Conservation (phyloP, 2,888 invertebrate genomes). For the Tanypteryx hageni region DNA sequence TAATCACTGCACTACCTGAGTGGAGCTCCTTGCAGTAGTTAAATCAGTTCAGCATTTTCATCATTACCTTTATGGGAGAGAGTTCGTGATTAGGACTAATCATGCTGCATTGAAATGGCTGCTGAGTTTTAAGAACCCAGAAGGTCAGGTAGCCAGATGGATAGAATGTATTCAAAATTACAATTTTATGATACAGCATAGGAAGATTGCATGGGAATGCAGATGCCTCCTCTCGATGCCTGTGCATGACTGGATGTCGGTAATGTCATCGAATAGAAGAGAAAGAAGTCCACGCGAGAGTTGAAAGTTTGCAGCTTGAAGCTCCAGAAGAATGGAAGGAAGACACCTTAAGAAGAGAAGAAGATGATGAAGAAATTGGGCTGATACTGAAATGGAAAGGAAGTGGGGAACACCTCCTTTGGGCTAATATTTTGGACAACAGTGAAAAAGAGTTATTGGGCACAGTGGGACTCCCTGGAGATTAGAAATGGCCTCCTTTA, state of each 20-base stretch:
- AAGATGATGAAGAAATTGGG: neutral
- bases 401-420: neutral
- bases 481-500: neutral
- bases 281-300: neutral
- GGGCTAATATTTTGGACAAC: neutral
- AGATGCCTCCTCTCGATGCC: neutral
- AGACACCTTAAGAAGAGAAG: neutral
- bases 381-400: neutral
- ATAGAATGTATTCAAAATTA: slow-evolving; percentile 70
- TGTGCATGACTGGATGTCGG: too few relatives aligned
- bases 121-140: slow-evolving; percentile 71
- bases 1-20: slow-evolving; percentile 70
- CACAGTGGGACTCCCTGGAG: neutral
- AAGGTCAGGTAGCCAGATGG: slow-evolving; percentile 72
- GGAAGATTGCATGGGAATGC: neutral
- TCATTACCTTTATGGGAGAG: slow-evolving; percentile 70
- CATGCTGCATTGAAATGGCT: slow-evolving; percentile 72
- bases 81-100: slow-evolving; percentile 71
- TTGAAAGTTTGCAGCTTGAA: neutral
- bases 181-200: slow-evolving; percentile 67
- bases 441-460: neutral
- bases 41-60: slow-evolving; percentile 70
- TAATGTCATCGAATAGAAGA: neutral
- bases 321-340: neutral
- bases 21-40: slow-evolving; percentile 70